Evolutionary conservation across 2,888 invertebrate genomes (phyloP).

Genomic region (Apamea sordens): DNA sequence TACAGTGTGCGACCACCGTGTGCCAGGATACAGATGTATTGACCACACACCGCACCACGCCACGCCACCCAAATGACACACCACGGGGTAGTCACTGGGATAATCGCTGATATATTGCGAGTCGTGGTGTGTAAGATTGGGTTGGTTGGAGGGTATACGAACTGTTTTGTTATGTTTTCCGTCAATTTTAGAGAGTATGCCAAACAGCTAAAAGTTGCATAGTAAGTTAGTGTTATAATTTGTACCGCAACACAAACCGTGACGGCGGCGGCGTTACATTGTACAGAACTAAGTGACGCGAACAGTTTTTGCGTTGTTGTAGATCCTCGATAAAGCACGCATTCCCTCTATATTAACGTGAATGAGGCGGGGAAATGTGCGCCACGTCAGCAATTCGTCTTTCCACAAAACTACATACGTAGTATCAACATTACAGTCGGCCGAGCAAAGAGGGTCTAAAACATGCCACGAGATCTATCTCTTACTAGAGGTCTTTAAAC

Average conservation of each 20-base stretch:
- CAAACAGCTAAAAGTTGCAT: not conserved
- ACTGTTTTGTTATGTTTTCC: no score
- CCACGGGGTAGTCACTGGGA: not conserved
- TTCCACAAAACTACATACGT: not conserved
- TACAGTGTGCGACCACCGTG: conserved; percentile 20
- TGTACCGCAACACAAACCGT: not conserved
- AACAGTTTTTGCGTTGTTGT: conserved; percentile 4
- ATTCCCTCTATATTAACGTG: not conserved
- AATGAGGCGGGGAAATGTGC: not conserved
- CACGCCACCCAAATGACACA: not conserved
- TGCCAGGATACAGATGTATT: not conserved
- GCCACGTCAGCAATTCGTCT: conserved; percentile 32
- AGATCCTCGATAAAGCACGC: conserved; percentile 16
- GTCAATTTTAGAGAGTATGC: not conserved
- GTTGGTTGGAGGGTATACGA: not conserved
- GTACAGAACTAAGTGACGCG: not conserved
- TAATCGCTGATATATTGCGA: not conserved
- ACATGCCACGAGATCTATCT: conserved; percentile 36
- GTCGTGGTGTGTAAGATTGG: not conserved
- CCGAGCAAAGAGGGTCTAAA: not conserved
- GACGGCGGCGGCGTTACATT: not conserved
- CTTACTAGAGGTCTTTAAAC: conserved; percentile 51
- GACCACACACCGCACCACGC: conserved; percentile 2
- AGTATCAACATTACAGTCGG: conserved; percentile 16
- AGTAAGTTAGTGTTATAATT: not conserved